Evolutionary conservation across 2,113 vertebrate species (phyloP).

Genomic region (Megaceryle maxima): DNA sequence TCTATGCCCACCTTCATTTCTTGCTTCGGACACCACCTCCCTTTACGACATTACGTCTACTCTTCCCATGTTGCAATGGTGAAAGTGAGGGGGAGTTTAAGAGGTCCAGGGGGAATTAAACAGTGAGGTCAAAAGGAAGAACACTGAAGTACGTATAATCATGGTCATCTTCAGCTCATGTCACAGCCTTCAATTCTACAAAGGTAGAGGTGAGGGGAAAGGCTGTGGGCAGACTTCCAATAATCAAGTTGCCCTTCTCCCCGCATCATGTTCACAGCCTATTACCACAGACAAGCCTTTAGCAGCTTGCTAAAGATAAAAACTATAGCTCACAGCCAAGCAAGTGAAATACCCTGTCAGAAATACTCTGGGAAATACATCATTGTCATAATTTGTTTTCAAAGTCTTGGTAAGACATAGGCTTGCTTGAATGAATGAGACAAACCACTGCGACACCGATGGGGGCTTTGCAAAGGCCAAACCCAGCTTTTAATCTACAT

Average conservation of each 20-base stretch:
- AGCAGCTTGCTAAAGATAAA: neutral
- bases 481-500: neutral
- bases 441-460: neutral
- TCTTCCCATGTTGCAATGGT: neutral
- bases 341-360: neutral
- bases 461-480: neutral
- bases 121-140: neutral
- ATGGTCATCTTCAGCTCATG: neutral
- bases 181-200: neutral
- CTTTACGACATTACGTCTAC: neutral
- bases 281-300: neutral
- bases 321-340: neutral
- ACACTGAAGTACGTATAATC: neutral
- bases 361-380: neutral
- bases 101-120: neutral
- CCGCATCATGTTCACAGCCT: neutral
- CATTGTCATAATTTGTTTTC: neutral
- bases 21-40: neutral
- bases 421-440: neutral
- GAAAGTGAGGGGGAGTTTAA: neutral
- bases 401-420: neutral
- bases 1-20: neutral
- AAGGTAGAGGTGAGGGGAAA: neutral
- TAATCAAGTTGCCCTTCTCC: rapidly evolving
- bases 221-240: neutral